phyloP scores from a whole-genome alignment of 2,797 vertebrate genomes.

The Lates japonicus region DNA sequence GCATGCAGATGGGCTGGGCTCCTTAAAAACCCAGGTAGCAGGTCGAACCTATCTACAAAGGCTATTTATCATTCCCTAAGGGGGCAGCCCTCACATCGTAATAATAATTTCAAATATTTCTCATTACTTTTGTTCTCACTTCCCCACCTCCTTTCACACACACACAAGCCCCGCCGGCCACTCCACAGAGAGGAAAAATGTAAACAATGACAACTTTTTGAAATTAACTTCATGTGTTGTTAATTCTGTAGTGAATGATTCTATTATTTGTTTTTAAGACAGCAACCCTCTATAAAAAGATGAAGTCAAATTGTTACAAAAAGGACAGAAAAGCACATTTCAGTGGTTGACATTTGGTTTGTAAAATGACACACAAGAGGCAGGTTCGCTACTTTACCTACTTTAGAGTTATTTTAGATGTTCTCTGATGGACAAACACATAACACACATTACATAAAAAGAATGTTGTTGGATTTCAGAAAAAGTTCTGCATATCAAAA shows the following conservation, averaged over 20 bases:
- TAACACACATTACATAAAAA: conserved; percentile 4
- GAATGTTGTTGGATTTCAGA: background rate
- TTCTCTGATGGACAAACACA: background rate
- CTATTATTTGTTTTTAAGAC: conserved; percentile 10
- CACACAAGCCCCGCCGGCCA: background rate
- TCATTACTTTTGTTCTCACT: conserved; percentile 62
- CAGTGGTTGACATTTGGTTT: conserved; percentile 1
- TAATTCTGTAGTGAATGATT: conserved; percentile 31
- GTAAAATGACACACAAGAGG: background rate
- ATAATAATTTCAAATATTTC: conserved; percentile 70
- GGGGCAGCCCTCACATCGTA: conserved; percentile 62
- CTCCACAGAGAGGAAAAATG: background rate
- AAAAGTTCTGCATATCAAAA: background rate
- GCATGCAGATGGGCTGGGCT: conserved; percentile 85
- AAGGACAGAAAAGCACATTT: background rate
- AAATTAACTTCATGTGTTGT: conserved; percentile 12
- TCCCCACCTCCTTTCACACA: background rate
- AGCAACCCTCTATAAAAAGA: conserved; percentile 12
- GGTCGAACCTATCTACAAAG: conserved; percentile 65
- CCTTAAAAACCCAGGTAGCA: conserved; percentile 79
- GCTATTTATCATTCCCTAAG: conserved; percentile 73
- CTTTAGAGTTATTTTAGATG: conserved; percentile 1
- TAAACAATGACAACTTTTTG: conserved; percentile 34
- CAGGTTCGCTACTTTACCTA: background rate
- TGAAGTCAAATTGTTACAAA: conserved; percentile 5